These are phyloP conservation scores for Sclerodermus sp. DNA, from an alignment of 2,888 invertebrate genomes.

Conservation along the genomic window DNA sequence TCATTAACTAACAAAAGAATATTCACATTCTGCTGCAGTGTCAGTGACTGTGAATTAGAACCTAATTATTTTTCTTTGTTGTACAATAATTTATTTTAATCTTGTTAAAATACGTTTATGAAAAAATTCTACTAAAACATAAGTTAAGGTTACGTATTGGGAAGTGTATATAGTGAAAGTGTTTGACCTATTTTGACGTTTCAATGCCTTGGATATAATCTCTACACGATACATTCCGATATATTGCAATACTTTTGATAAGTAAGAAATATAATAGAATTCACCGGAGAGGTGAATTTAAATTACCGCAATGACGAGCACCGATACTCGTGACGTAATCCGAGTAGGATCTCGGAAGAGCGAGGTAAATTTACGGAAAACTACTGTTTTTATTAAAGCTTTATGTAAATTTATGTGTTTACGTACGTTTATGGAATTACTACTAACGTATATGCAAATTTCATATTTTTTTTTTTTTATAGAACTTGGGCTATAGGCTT, in stretches of 20 bases:
- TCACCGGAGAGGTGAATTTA: slow-evolving; percentile 11
- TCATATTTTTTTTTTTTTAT: not conserved
- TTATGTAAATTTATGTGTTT: not conserved
- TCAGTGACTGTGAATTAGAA: slow-evolving; percentile 52
- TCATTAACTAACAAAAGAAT: slow-evolving; percentile 6
- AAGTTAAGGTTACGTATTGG: not conserved
- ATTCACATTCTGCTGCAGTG: slow-evolving; percentile 57
- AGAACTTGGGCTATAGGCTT: too few relatives aligned
- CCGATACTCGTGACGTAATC: slow-evolving; percentile 58
- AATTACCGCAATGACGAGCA: slow-evolving; percentile 25
- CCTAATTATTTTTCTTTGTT: slow-evolving; percentile 2
- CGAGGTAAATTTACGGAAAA: slow-evolving; percentile 65
- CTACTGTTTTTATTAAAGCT: not conserved
- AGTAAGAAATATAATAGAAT: slow-evolving; percentile 2
- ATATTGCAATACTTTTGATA: slow-evolving; percentile 5
- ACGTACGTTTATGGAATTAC: slow-evolving; percentile 3
- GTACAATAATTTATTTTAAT: not conserved
- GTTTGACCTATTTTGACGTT: slow-evolving; percentile 33
- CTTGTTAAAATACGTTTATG: not conserved
- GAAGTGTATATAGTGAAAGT: slow-evolving; percentile 34
- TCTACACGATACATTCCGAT: slow-evolving; percentile 31
- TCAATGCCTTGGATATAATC: slow-evolving; percentile 6
- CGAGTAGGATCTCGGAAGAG: slow-evolving; percentile 83
- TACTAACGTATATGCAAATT: slow-evolving; percentile 5
- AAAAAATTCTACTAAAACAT: not conserved